These are phyloP conservation scores for Tanypteryx hageni DNA, from an alignment of 2,888 invertebrate genomes.

Conservation along the genomic window DNA sequence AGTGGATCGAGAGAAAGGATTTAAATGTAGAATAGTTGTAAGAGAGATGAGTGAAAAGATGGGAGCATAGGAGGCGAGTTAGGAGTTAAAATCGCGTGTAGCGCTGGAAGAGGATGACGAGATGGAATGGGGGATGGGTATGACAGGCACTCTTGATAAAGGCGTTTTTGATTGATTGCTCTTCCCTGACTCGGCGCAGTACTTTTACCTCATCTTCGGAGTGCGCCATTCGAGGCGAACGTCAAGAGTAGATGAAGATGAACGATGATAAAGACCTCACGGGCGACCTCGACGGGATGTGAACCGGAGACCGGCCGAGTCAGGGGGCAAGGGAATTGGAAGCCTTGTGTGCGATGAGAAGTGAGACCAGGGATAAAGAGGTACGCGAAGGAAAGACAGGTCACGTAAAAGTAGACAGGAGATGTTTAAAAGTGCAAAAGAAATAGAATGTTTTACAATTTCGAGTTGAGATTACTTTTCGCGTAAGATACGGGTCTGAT, in stretches of 20 bases:
- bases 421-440: too few relatives aligned
- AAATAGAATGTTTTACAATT: too few relatives aligned
- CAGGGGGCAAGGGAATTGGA: not conserved
- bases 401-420: not conserved
- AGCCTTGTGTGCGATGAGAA: not conserved
- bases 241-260: constrained; percentile 18
- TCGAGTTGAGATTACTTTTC: too few relatives aligned
- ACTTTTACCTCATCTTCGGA: not conserved
- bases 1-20: not conserved
- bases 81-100: not conserved
- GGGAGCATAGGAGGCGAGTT: not conserved
- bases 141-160: not conserved
- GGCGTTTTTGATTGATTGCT: constrained; percentile 7
- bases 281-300: not conserved
- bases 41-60: not conserved
- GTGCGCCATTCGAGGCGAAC: not conserved
- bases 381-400: not conserved
- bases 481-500: too few relatives aligned
- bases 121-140: not conserved
- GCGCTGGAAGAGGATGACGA: not conserved
- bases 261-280: constrained; percentile 1
- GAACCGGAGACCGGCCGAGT: not conserved
- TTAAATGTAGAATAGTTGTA: not conserved
- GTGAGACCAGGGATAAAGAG: not conserved
- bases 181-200: not conserved